Evolutionary conservation across 2,797 vertebrate genomes (phyloP).

Genomic region (Alca torda): DNA sequence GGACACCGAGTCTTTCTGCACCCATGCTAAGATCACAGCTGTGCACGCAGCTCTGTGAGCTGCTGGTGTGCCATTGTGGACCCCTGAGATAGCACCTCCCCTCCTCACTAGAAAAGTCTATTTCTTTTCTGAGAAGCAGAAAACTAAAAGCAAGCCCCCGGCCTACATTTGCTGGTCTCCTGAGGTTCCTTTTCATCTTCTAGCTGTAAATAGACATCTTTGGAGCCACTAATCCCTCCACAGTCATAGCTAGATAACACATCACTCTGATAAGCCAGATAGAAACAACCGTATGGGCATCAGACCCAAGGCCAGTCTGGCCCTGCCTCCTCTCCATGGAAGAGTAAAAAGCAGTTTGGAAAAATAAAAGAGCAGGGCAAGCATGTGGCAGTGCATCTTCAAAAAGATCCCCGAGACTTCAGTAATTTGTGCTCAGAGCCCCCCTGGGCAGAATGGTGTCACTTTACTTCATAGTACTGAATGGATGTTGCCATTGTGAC

Average conservation of each 20-base stretch:
- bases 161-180: neutral
- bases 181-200: neutral
- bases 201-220: neutral
- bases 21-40: accelerated
- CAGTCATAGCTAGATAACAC: neutral
- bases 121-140: neutral
- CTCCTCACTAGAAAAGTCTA: neutral
- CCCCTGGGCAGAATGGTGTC: neutral
- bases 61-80: neutral
- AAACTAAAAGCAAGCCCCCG: neutral
- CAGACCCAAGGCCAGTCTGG: neutral
- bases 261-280: neutral
- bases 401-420: neutral
- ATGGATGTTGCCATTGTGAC: neutral
- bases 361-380: neutral
- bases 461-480: accelerated
- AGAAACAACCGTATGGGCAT: accelerated
- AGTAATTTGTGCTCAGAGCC: neutral
- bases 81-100: neutral
- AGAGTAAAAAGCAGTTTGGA: neutral
- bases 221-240: neutral
- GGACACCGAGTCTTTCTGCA: neutral
- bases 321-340: neutral
- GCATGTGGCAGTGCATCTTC: neutral
- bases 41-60: neutral